Evolutionary conservation across 2,797 vertebrate genomes (phyloP).

Genomic region (Acrossocheilus wenchowensis): DNA sequence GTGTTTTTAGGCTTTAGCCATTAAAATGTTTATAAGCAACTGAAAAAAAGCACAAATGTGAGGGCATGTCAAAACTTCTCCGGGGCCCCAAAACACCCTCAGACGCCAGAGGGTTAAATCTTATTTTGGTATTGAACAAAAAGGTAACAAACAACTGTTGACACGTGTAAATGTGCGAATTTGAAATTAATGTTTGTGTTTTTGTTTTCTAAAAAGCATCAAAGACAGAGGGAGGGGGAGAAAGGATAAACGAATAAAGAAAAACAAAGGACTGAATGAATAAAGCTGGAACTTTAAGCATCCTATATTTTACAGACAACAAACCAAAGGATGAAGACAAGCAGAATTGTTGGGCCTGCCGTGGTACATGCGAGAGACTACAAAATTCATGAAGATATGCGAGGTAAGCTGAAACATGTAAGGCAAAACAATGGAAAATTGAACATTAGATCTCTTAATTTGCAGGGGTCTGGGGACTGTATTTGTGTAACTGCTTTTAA

Average conservation of each 20-base stretch:
- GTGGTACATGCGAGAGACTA: not conserved
- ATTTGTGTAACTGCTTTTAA: not conserved
- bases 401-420: not conserved
- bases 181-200: too few relatives aligned
- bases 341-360: constrained; percentile 1
- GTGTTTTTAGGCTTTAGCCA: too few relatives aligned
- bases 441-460: not conserved
- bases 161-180: too few relatives aligned
- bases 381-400: not conserved
- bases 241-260: not conserved
- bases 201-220: not conserved
- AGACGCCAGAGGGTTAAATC: too few relatives aligned
- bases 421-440: not conserved
- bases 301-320: too few relatives aligned
- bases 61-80: too few relatives aligned
- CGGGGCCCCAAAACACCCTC: too few relatives aligned
- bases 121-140: too few relatives aligned
- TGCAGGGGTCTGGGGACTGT: not conserved
- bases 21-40: too few relatives aligned
- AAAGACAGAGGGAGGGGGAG: not conserved
- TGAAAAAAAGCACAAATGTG: too few relatives aligned
- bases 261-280: not conserved
- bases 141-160: too few relatives aligned
- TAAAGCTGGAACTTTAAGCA: too few relatives aligned
- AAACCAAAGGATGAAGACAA: not conserved